A percentile compares a stretch with the other conserved stretches of the same genome.
phyloP scores from a whole-genome alignment of 1,140 invertebrate genomes.

The Pachyrhynchus sulphureomaculatus region DNA sequence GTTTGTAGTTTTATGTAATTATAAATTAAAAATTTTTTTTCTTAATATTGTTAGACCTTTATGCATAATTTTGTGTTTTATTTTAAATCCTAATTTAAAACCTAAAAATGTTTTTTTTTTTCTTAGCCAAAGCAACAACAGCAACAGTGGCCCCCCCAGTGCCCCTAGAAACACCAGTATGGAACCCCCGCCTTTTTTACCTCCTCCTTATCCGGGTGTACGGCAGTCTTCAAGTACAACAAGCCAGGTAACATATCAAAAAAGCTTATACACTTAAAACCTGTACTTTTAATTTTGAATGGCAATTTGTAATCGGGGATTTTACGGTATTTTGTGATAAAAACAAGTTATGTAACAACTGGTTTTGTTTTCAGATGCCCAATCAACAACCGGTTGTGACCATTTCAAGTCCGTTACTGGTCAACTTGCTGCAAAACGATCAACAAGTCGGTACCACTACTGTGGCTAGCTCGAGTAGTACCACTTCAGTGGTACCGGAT shows the following conservation, averaged over 20 bases:
- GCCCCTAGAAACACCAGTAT: conserved; percentile 1
- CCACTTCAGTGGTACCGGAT: background rate
- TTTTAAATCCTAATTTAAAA: too few species aligned
- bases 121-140: conserved; percentile 20
- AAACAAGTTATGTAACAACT: too few species aligned
- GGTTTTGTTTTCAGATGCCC: conserved; percentile 51
- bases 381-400: conserved; percentile 61
- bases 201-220: conserved; percentile 33
- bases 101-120: background rate
- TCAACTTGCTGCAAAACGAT: conserved; percentile 89
- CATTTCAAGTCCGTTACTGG: conserved; percentile 84
- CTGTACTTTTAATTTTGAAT: too few species aligned
- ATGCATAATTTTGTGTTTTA: background rate
- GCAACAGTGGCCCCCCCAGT: conserved; percentile 12
- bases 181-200: conserved; percentile 22
- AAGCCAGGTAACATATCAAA: conserved; percentile 49
- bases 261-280: conserved; percentile 50
- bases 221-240: conserved; percentile 44
- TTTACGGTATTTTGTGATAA: too few species aligned
- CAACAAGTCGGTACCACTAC: conserved; percentile 47
- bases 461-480: background rate
- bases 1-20: background rate
- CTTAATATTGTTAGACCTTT: background rate
- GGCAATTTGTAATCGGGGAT: too few species aligned
- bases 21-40: too few species aligned